Base-by-base conservation (phyloP, 2,888 invertebrate species). In the Ecliptopera silaceata region DNA sequence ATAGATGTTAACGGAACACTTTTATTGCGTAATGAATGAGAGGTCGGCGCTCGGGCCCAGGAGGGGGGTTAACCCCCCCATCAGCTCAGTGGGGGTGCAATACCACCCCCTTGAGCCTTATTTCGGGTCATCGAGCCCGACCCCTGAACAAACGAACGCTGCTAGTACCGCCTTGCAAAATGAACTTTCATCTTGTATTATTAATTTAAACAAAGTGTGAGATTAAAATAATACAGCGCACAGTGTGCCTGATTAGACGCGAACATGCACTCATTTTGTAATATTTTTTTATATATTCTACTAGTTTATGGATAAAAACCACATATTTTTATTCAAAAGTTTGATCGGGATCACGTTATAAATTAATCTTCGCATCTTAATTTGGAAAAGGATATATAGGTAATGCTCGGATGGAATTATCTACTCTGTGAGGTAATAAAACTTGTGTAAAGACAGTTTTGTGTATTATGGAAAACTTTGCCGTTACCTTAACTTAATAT, bases 1-100 rank as follows among this genome's bases (percentile, higher is more conserved):
- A 72, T 76, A 74, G 71, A 75, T 74, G 78, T 77, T 76, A 80
- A 77, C 73, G 75, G 80, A 78, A 86, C 80, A 82, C 83, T 88
- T 88, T 89, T 89, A 89, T 90, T 90, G 90, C 89, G 88, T 90
- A 89, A 89, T 90, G 88, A 89, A 86, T 84, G 88, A 84, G 85
- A 87, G 89, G 87, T 88, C 87, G 86, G 81, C 80, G 86, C 79
- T 79, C 86, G 79, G 71, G 70, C 77, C 71, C 70, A 69, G 63
- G 72, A 66, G 74, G 74, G 68, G 67, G 68, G 22, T 13, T 36
- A n/a, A 64, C 50, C 65, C 69, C 66, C 65, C 69, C 66, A 63
- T 63, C 65, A 66, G 64, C 68, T 72, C 70, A 72, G 73, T 76
- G 77, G 80, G 71, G 79, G 71, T 80, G 86, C 83, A 80, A 80